phyloP scores from a whole-genome alignment of 2,113 vertebrate genomes.

The Notarius quadriscutis region DNA sequence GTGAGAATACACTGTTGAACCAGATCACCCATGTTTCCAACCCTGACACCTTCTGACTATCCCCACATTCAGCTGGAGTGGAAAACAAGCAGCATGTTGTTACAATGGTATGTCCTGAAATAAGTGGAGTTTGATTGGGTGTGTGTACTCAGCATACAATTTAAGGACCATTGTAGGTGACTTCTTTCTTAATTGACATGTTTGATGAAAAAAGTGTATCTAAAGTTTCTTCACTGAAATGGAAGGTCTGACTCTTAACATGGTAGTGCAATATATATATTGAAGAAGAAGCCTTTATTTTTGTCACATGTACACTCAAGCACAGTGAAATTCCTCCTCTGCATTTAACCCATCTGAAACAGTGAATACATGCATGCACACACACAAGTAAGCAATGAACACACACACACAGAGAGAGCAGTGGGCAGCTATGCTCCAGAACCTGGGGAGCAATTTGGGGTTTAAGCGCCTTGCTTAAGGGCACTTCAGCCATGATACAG shows the following conservation, averaged over 20 bases:
- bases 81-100: not conserved
- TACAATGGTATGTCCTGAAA: not conserved
- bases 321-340: too few relatives aligned
- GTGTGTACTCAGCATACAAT: not conserved
- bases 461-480: too few relatives aligned
- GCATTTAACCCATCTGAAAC: too few relatives aligned
- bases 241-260: not conserved
- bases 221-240: not conserved
- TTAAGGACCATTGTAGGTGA: not conserved
- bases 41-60: conserved; percentile 14
- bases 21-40: conserved; percentile 32
- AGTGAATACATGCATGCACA: too few relatives aligned
- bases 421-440: too few relatives aligned
- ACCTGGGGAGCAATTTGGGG: too few relatives aligned
- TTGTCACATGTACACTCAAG: not conserved
- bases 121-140: not conserved
- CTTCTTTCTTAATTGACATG: not conserved
- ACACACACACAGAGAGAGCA: too few relatives aligned
- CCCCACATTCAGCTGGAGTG: not conserved
- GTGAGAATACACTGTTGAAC: conserved; percentile 27
- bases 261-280: not conserved
- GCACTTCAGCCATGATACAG: too few relatives aligned
- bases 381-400: too few relatives aligned
- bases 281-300: too few relatives aligned
- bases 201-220: not conserved